Evolutionary conservation across 2,888 invertebrate genomes (phyloP), one percentile per base, ranked within the genome.

Genomic region (Mythimna pallens): DNA sequence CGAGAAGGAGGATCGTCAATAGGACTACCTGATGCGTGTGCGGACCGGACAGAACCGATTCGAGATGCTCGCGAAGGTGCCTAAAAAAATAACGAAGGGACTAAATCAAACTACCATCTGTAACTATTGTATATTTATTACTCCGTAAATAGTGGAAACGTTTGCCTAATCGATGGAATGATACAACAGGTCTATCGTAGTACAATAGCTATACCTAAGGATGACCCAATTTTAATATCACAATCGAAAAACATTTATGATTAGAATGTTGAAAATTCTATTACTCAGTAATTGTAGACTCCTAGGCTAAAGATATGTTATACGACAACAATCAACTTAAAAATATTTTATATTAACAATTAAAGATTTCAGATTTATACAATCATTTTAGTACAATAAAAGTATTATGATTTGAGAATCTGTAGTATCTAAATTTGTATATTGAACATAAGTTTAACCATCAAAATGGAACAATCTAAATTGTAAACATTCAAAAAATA

Each of bases 71-170:
- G 80, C 74, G 65, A 22, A 36, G 63, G 40, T 75, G 70, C 72
- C 84, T 84, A 72, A 61, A 78, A 72, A 82, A 83, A 54, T 73
- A 73, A 78, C 75, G 73, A 70, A 78, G 89, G 89, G 84, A 85
- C 86, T 87, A 93, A 93, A 93, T 93, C 83, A 93, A 93, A 93
- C 92, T 81, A 93, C 88, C 73, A 67, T 83, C 65, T 86, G 83
- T 86, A 90, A 92, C 89, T 89, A 87, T 88, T 91, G 86, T 91
- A 90, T 86, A 89, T 92, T 92, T 92, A 92, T 91, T 92, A 74
- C 78, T 76, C 80, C 76, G 68, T 81, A 80, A 83, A 85, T 80
- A 63, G 47, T 77, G 66, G 58, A 83, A 74, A 75, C 36, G n/a
- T 80, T 78, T 61, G 54, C 68, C 83, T 83, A 75, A 66, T 67